Evolutionary conservation across 2,797 vertebrate genomes (phyloP).

Genomic region (Luscinia megarhynchos): DNA sequence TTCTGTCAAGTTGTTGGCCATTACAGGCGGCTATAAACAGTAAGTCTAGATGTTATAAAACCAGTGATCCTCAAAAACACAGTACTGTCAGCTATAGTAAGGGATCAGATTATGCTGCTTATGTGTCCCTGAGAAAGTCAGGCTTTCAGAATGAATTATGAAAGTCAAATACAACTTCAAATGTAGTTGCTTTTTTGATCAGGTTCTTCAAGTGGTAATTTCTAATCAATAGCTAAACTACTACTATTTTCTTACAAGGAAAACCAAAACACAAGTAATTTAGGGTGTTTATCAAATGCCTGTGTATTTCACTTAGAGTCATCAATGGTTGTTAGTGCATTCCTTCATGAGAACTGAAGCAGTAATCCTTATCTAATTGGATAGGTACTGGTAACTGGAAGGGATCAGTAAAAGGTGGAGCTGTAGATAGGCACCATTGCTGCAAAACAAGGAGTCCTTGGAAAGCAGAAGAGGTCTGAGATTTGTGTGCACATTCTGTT

Average conservation of each 20-base stretch:
- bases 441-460: not conserved
- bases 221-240: not conserved
- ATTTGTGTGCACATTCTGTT: not conserved
- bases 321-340: not conserved
- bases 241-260: not conserved
- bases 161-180: not conserved
- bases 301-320: not conserved
- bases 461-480: not conserved
- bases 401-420: not conserved
- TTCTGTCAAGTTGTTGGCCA: not conserved
- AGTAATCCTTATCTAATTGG: not conserved
- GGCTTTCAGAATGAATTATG: not conserved
- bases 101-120: not conserved
- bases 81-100: not conserved
- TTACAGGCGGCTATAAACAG: not conserved
- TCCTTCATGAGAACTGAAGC: not conserved
- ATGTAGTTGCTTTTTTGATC: not conserved
- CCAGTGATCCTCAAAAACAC: not conserved
- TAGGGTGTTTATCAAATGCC: not conserved
- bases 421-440: rapidly evolving
- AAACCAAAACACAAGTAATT: not conserved
- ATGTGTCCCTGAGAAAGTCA: not conserved
- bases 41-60: not conserved
- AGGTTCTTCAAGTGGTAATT: not conserved
- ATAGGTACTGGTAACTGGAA: not conserved